Percentiles rank a stretch among this genome's conserved stretches.
Conservation (phyloP, 2,113 vertebrate genomes). For the Alethe castanea region DNA sequence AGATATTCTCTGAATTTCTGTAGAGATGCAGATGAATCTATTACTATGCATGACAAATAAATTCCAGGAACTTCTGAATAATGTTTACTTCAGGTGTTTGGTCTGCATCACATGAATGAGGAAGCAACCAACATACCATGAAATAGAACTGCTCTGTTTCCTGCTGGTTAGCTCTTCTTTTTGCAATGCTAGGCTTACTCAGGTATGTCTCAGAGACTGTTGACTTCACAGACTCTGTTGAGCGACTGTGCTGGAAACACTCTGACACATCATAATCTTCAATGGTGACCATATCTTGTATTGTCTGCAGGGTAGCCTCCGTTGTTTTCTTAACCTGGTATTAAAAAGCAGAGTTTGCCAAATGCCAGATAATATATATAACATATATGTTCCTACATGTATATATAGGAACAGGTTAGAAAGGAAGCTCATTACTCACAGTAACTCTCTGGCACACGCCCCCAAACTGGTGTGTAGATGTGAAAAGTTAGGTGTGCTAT, state of each 20-base stretch:
- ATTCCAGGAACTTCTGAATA: not conserved
- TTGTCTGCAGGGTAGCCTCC: slow-evolving; percentile 94
- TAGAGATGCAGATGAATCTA: slow-evolving; percentile 68
- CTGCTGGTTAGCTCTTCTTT: slow-evolving; percentile 96
- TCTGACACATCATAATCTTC: slow-evolving; percentile 98
- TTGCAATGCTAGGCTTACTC: slow-evolving; percentile 97
- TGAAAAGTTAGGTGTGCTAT: not conserved
- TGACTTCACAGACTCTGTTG: slow-evolving; percentile 95
- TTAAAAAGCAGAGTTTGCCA: not conserved
- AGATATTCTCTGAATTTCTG: slow-evolving; percentile 99
- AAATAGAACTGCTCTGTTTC: slow-evolving; percentile 99
- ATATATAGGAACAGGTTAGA: not conserved
- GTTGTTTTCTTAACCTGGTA: slow-evolving; percentile 95
- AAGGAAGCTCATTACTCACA: not conserved
- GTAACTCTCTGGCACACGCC: not conserved
- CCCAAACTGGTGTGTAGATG: not conserved
- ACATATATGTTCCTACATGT: not conserved
- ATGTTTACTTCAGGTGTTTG: not conserved
- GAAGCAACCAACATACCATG: slow-evolving; percentile 78
- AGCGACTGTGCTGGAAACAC: slow-evolving; percentile 97
- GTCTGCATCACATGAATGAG: not conserved
- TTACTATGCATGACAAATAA: not conserved
- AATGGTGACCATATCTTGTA: slow-evolving; percentile 98
- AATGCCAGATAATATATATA: not conserved
- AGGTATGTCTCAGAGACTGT: slow-evolving; percentile 95